phyloP scores from a whole-genome alignment of 2,888 invertebrate genomes.

The Drosophila antonietae region DNA sequence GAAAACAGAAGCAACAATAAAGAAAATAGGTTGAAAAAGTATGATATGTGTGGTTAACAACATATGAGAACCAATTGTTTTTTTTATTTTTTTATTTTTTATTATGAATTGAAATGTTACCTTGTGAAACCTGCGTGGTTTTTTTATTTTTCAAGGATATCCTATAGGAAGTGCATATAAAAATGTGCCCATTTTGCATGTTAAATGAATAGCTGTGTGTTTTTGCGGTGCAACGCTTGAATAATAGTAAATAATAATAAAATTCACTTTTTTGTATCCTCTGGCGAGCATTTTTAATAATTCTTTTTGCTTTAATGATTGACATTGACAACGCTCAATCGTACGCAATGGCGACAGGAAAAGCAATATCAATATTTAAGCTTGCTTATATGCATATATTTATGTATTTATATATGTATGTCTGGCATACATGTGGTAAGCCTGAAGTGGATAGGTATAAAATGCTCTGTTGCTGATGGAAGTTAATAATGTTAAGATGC shows the following conservation, averaged over 20 bases:
- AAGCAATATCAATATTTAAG: not conserved
- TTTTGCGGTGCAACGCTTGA: conserved; percentile 17
- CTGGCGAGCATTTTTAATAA: conserved; percentile 1
- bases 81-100: not conserved
- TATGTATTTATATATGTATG: not conserved
- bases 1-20: conserved; percentile 1
- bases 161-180: not conserved
- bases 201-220: conserved; percentile 10
- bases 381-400: not conserved
- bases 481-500: not conserved
- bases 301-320: conserved; percentile 7
- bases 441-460: not conserved
- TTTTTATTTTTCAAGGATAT: not conserved
- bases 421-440: not conserved
- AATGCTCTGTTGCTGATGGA: not conserved
- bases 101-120: not conserved
- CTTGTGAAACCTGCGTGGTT: not conserved
- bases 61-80: conserved; percentile 1
- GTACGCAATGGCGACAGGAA: not conserved
- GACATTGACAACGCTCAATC: not conserved
- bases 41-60: conserved; percentile 12
- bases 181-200: conserved; percentile 1
- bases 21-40: conserved; percentile 10
- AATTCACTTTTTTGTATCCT: not conserved
- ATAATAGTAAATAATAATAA: conserved; percentile 5